phyloP scores from a whole-genome alignment of 2,797 vertebrate genomes.

The Esox lucius region DNA sequence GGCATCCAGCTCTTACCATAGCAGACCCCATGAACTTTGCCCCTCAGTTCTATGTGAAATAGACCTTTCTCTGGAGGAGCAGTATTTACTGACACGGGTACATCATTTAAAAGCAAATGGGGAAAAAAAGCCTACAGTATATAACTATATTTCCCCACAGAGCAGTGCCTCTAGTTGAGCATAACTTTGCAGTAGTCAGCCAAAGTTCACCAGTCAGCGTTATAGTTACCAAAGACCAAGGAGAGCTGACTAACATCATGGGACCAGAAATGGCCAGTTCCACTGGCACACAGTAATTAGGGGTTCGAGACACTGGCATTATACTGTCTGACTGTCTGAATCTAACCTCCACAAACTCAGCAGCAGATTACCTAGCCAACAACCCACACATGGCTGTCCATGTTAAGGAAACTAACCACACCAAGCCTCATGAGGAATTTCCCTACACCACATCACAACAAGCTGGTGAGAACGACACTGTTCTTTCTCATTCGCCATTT shows the following conservation, averaged over 20 bases:
- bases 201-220: slow-evolving; percentile 26
- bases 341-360: slow-evolving; percentile 64
- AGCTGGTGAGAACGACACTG: slow-evolving; percentile 46
- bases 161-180: slow-evolving; percentile 63
- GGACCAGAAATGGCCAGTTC: slow-evolving; percentile 67
- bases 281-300: slow-evolving; percentile 70
- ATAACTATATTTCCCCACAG: slow-evolving; percentile 63
- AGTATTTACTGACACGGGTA: slow-evolving; percentile 70
- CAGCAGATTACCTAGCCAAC: slow-evolving; percentile 71
- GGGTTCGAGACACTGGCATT: slow-evolving; percentile 73
- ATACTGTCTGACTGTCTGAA: slow-evolving; percentile 74
- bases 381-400: slow-evolving; percentile 61
- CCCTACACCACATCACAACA: slow-evolving; percentile 70
- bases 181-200: slow-evolving; percentile 52
- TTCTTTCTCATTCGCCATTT: slow-evolving; percentile 59
- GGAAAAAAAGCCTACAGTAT: slow-evolving; percentile 68
- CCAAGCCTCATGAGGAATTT: slow-evolving; percentile 68
- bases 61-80: slow-evolving; percentile 54
- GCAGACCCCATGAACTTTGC: slow-evolving; percentile 49
- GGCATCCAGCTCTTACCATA: slow-evolving; percentile 55
- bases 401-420: slow-evolving; percentile 67
- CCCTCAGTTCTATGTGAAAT: slow-evolving; percentile 58
- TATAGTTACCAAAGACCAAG: slow-evolving; percentile 53
- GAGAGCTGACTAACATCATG: slow-evolving; percentile 63
- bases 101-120: slow-evolving; percentile 52